Evolutionary conservation across 2,113 vertebrate species (phyloP).

Genomic region (Bambusicola thoracicus): DNA sequence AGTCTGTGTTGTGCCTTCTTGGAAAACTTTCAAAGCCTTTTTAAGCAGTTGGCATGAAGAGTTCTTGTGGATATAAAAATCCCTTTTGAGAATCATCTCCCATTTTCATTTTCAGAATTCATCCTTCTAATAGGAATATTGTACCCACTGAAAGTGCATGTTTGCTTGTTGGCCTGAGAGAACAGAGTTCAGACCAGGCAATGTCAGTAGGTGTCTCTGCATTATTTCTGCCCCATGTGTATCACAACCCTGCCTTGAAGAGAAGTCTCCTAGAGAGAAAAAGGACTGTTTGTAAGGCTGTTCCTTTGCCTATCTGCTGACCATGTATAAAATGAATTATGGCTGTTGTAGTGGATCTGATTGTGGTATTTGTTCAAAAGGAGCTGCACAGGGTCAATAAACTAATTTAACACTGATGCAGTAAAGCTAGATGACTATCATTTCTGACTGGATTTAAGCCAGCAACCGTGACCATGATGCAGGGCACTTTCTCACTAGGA

Average conservation of each 20-base stretch:
- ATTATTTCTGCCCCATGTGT: background rate
- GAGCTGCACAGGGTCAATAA: background rate
- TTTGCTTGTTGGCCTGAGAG: background rate
- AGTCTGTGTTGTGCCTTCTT: background rate
- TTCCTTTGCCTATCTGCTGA: background rate
- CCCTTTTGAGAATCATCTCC: slow-evolving; percentile 47
- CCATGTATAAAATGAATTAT: background rate
- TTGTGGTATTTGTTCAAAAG: background rate
- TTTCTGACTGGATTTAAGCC: background rate
- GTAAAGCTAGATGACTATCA: background rate
- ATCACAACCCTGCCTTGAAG: background rate
- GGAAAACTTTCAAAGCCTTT: slow-evolving; percentile 64
- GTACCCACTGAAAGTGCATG: background rate
- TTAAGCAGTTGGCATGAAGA: slow-evolving; percentile 38
- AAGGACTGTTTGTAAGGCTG: background rate
- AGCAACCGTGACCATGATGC: background rate
- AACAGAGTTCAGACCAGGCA: background rate
- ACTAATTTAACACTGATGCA: background rate
- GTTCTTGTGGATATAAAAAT: slow-evolving; percentile 31
- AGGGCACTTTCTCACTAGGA: background rate
- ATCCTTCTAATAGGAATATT: slow-evolving; percentile 23
- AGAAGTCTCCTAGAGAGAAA: background rate
- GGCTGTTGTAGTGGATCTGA: background rate
- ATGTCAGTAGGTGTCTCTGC: background rate
- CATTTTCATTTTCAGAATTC: slow-evolving; percentile 26